These are phyloP conservation scores for Melitaea athalia DNA, from an alignment of 2,888 invertebrate genomes.

Conservation along the genomic window DNA sequence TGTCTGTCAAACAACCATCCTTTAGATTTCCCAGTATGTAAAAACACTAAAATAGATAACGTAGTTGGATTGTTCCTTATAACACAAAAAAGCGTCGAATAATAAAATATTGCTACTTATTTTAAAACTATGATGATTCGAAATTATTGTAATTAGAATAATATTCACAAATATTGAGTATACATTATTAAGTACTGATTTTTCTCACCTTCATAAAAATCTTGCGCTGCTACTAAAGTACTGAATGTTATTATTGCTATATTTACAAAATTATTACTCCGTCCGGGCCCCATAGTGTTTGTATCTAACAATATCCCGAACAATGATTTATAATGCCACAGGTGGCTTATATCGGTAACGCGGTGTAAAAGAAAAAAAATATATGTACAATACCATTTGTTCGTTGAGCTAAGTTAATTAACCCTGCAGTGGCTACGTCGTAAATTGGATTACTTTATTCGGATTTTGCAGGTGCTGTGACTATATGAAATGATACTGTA, in stretches of 20 bases:
- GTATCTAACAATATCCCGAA: conserved; percentile 34
- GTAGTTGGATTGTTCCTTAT: no score
- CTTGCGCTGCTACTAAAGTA: conserved; percentile 50
- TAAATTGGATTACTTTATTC: conserved; percentile 30
- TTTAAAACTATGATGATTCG: no score
- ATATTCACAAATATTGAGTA: not conserved
- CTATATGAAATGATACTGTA: conserved; percentile 1
- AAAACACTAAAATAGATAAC: no score
- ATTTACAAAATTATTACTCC: conserved; percentile 21
- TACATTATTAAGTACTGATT: not conserved
- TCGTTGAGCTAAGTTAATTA: conserved; percentile 53
- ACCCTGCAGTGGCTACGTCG: conserved; percentile 46
- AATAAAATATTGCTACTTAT: no score
- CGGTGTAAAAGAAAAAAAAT: conserved; percentile 50
- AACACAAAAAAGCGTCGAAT: no score
- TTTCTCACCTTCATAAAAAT: conserved; percentile 58
- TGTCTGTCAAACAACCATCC: no score
- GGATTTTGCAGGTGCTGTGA: conserved; percentile 19
- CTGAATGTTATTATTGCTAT: conserved; percentile 41
- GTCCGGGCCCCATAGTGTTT: conserved; percentile 26
- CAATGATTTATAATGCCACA: conserved; percentile 48
- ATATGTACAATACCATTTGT: conserved; percentile 61
- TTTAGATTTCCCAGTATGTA: no score
- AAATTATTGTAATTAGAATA: not conserved
- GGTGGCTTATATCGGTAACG: conserved; percentile 60